phyloP scores from a whole-genome alignment of 2,113 vertebrate genomes.

The Polypterus senegalus region DNA sequence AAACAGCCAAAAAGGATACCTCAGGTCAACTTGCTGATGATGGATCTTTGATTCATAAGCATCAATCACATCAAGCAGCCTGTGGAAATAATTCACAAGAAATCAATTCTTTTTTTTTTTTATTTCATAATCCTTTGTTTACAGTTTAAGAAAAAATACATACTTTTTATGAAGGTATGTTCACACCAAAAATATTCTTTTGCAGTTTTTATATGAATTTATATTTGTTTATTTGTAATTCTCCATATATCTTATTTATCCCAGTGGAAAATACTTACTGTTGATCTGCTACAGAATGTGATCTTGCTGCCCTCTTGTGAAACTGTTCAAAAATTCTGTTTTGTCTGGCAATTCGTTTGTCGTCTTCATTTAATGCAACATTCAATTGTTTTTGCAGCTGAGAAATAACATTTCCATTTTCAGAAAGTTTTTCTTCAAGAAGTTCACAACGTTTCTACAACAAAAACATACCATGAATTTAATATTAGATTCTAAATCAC shows the following conservation, averaged over 20 bases:
- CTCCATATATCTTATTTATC: too few relatives aligned
- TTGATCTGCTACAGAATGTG: slow-evolving; percentile 43
- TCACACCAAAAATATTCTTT: too few relatives aligned
- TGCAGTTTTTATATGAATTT: too few relatives aligned
- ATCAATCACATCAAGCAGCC: slow-evolving; percentile 67
- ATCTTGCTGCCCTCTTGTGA: slow-evolving; percentile 37
- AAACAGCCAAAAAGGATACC: slow-evolving; percentile 30
- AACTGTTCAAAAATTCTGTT: slow-evolving; percentile 53
- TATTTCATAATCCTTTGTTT: too few relatives aligned
- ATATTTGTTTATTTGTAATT: neutral
- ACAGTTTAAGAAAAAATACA: too few relatives aligned
- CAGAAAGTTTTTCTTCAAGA: slow-evolving; percentile 48
- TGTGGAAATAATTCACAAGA: slow-evolving; percentile 29
- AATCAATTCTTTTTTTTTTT: too few relatives aligned
- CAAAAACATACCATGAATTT: neutral
- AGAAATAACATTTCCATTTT: slow-evolving; percentile 46
- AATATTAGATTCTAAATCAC: too few relatives aligned
- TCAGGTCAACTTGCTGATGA: slow-evolving; percentile 46
- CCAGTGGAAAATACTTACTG: slow-evolving; percentile 41
- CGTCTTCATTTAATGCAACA: slow-evolving; percentile 48
- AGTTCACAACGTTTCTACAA: slow-evolving; percentile 40
- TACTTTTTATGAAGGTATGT: too few relatives aligned
- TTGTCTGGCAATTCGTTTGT: slow-evolving; percentile 39
- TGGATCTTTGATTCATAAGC: slow-evolving; percentile 67
- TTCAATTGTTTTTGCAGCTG: slow-evolving; percentile 56